Conservation (phyloP, 2,888 invertebrate genomes). For the Pyrrhosoma nymphula region DNA sequence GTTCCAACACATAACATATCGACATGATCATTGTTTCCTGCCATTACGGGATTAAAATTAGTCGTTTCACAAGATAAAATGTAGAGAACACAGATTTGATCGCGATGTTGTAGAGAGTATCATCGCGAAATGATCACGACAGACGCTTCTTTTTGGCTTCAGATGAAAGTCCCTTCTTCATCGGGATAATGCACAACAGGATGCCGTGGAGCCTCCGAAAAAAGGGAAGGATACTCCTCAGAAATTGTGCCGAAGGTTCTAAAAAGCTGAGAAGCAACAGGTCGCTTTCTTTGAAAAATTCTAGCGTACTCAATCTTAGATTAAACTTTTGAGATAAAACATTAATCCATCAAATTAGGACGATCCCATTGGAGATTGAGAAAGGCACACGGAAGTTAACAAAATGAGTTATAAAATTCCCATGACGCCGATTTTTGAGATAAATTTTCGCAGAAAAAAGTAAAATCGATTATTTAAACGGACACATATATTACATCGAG, state of each 20-base stretch:
- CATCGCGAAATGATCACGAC: not conserved
- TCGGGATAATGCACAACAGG: not conserved
- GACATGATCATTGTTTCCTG: not conserved
- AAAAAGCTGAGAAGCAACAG: not conserved
- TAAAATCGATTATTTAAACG: not conserved
- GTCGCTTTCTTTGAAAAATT: not conserved
- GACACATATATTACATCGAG: not conserved
- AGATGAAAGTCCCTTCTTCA: not conserved
- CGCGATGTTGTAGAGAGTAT: not conserved
- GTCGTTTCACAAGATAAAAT: not conserved
- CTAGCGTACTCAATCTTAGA: not conserved
- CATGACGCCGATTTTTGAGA: not conserved
- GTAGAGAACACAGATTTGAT: not conserved
- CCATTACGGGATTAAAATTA: not conserved
- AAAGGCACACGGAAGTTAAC: not conserved
- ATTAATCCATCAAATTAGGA: not conserved
- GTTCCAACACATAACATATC: not conserved
- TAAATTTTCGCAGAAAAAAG: not conserved
- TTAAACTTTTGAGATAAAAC: not conserved
- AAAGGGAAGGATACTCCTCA: not conserved
- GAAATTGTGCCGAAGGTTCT: not conserved
- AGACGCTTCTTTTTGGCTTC: not conserved
- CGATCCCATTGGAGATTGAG: not conserved
- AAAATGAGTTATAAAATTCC: not conserved
- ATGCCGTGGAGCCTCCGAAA: not conserved